Conservation (phyloP, 2,113 vertebrate species). For the Caranx ignobilis region DNA sequence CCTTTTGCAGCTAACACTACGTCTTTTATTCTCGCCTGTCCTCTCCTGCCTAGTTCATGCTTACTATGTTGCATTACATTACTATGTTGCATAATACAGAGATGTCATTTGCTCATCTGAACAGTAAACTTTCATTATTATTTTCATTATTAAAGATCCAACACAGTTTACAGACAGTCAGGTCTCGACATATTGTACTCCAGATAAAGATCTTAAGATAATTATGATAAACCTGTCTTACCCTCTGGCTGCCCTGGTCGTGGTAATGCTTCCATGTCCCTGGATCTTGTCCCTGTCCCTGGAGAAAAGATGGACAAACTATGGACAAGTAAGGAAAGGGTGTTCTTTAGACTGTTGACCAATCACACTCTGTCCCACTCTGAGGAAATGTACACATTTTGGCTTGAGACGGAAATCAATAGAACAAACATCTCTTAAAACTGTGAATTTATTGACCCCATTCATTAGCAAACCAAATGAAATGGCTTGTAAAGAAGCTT, state of each 20-base stretch:
- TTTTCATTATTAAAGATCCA: neutral
- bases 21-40: constrained; percentile 55
- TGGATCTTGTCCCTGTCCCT: neutral
- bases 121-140: neutral
- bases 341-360: too few species aligned
- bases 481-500: neutral
- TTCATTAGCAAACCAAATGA: too few species aligned
- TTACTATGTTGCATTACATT: neutral
- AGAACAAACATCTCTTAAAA: neutral
- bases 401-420: neutral
- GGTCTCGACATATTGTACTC: too few species aligned
- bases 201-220: neutral
- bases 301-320: neutral
- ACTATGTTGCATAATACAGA: constrained; percentile 5
- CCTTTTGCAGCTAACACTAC: constrained; percentile 50
- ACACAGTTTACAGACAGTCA: too few species aligned
- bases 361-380: neutral
- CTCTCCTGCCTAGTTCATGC: constrained; percentile 9
- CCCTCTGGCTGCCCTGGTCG: neutral
- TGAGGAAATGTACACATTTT: too few species aligned
- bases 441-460: too few species aligned
- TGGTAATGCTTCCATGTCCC: too few species aligned
- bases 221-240: neutral
- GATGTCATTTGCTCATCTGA: neutral
- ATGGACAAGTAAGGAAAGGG: neutral